These are phyloP conservation scores for Amphipyra berbera DNA, from an alignment of 2,888 invertebrate species.

Conservation along the genomic window DNA sequence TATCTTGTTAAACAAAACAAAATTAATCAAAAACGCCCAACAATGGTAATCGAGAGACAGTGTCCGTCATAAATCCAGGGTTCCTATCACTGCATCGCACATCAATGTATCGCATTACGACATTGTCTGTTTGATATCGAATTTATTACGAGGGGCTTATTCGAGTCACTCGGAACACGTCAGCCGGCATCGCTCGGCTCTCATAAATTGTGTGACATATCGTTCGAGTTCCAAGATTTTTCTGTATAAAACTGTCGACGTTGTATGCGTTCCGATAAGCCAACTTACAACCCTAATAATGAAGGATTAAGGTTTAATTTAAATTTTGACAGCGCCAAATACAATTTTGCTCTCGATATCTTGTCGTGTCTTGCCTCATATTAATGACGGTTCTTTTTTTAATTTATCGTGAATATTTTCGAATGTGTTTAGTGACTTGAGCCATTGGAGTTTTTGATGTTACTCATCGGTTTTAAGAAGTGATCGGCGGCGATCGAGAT, in stretches of 20 bases:
- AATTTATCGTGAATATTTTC: slow-evolving; percentile 80
- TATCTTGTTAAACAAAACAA: slow-evolving; percentile 69
- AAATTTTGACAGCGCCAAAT: slow-evolving; percentile 49
- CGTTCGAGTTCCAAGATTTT: slow-evolving; percentile 81
- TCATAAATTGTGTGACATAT: slow-evolving; percentile 88
- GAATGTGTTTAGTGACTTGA: slow-evolving; percentile 67
- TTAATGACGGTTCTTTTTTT: slow-evolving; percentile 83
- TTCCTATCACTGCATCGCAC: slow-evolving; percentile 80
- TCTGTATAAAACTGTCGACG: slow-evolving; percentile 69
- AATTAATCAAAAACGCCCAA: slow-evolving; percentile 69
- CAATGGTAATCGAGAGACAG: slow-evolving; percentile 67
- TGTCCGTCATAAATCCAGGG: slow-evolving; percentile 80
- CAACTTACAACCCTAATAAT: slow-evolving; percentile 61
- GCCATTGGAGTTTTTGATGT: slow-evolving; percentile 64
- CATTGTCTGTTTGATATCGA: slow-evolving; percentile 85
- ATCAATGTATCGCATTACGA: slow-evolving; percentile 84
- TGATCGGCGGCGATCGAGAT: slow-evolving; percentile 64
- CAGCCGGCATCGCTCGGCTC: slow-evolving; percentile 76
- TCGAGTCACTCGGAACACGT: slow-evolving; percentile 82
- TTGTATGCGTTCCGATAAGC: slow-evolving; percentile 54
- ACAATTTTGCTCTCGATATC: slow-evolving; percentile 70
- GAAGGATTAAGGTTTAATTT: slow-evolving; percentile 65
- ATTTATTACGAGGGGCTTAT: slow-evolving; percentile 81
- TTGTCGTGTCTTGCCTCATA: slow-evolving; percentile 77
- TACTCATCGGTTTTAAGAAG: slow-evolving; percentile 70